Evolutionary conservation across 2,797 vertebrate species (phyloP), one percentile per base, ranked within the genome.

Genomic region (Cossypha caffra): DNA sequence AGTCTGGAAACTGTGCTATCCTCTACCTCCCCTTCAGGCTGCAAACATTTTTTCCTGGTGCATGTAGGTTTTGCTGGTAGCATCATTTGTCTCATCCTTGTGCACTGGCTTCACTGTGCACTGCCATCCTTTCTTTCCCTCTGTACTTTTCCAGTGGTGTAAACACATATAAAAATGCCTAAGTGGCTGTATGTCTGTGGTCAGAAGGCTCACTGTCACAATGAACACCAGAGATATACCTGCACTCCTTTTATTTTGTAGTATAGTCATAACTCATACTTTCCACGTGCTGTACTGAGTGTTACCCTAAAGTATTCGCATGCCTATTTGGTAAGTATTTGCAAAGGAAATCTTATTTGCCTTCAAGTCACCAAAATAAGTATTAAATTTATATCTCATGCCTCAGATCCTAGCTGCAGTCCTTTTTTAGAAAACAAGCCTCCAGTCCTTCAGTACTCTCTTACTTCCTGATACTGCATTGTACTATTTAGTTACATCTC

Each of bases 341-440:
- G 55, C 38, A 83, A 84, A 93, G n/a, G 26, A 94, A 92, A 93
- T 13, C 20, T 75, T n/a, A 66, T 83, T 64, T 95, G 17, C 66
- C 67, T 84, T 83, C 43, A 78, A 75, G 47, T 88, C 81, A 88
- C 83, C 48, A 93, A 91, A 73, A 88, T 45, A 76, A 3, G 0
- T 48, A 51, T 75, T 92, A 80, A 64, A 68, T 83, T 88, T 75
- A 72, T 67, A 31, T 58, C 28, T 28, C 69, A 24, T 90, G 86
- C 47, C 20, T 88, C 24, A 37, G 33, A 31, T 79, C 25, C 15
- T 64, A 75, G 23, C 8, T 93, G 45, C 38, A 68, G 31, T 42
- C 93, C 63, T 77, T 15, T 84, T 73, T 66, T 24, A n/a, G n/a
- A 78, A 78, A 72, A 76, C 14, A 71, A 16, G 33, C 26, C 72